phyloP scores from a whole-genome alignment of 1,140 invertebrate species.

The Elymnias hypermnestra region DNA sequence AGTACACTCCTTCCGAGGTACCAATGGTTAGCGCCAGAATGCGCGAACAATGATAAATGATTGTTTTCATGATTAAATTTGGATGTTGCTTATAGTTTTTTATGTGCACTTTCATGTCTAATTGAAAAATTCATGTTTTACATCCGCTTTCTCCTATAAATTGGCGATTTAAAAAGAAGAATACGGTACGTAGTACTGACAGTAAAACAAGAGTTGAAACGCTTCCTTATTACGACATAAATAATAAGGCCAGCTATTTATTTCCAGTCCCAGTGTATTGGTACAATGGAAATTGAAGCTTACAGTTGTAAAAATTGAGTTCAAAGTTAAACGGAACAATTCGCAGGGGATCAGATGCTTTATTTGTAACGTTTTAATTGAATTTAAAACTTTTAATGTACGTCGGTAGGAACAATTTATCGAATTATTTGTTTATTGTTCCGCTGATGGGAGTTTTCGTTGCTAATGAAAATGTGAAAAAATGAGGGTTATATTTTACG shows the following conservation, averaged over 20 bases:
- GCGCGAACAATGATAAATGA: too few species aligned
- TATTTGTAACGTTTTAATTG: conserved; percentile 17
- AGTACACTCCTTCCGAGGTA: too few species aligned
- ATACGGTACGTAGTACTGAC: conserved; percentile 19
- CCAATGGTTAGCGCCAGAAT: too few species aligned
- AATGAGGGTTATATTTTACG: too few species aligned
- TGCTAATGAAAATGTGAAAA: too few species aligned
- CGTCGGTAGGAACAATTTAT: conserved; percentile 10
- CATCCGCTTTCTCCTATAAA: conserved; percentile 5
- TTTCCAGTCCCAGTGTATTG: conserved; percentile 10
- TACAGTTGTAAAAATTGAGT: conserved; percentile 1
- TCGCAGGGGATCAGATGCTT: conserved; percentile 1
- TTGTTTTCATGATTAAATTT: too few species aligned
- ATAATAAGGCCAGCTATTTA: conserved; percentile 22
- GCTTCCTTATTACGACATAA: conserved; percentile 27
- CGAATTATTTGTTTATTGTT: conserved; percentile 8
- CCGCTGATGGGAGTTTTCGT: neutral
- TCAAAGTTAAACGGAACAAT: conserved; percentile 1
- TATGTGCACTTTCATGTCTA: too few species aligned
- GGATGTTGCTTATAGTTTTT: too few species aligned
- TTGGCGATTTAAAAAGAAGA: conserved; percentile 8
- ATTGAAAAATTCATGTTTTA: too few species aligned
- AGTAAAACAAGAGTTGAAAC: conserved; percentile 27
- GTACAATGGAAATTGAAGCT: conserved; percentile 12
- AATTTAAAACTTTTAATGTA: conserved; percentile 20